These are phyloP conservation scores for Mactra quadrangularis DNA, from an alignment of 1,140 invertebrate genomes.

Conservation along the genomic window DNA sequence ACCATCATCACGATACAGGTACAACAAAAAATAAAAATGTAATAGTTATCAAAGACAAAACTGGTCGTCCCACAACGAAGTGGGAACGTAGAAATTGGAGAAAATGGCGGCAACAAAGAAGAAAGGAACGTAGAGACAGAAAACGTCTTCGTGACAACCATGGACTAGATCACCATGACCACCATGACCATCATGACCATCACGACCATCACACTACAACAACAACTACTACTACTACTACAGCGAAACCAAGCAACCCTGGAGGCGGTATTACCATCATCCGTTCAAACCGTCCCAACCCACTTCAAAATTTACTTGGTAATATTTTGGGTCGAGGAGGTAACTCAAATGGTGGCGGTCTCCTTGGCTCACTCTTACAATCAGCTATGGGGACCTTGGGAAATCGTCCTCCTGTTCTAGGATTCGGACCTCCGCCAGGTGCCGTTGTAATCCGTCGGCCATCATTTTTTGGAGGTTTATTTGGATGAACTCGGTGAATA, in stretches of 20 bases:
- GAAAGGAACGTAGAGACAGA: not conserved
- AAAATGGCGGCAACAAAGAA: not conserved
- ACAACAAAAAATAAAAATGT: too few species aligned
- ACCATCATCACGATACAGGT: too few species aligned
- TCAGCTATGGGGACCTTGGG: not conserved
- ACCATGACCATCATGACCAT: too few species aligned
- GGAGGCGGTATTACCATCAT: slow-evolving; percentile 20
- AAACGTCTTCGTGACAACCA: not conserved
- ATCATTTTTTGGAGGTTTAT: not conserved
- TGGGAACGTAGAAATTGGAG: not conserved
- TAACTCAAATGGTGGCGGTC: not conserved
- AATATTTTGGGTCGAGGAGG: not conserved
- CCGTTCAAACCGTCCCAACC: not conserved
- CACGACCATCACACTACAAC: too few species aligned
- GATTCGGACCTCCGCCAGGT: not conserved
- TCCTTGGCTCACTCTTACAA: not conserved
- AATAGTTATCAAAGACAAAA: too few species aligned
- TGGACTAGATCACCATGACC: too few species aligned
- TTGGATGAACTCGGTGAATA: too few species aligned
- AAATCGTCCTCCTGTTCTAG: not conserved
- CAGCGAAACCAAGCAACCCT: too few species aligned
- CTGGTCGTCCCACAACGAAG: not conserved
- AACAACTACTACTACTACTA: slow-evolving; percentile 5
- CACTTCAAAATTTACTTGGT: not conserved
- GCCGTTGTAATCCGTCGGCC: not conserved